Percentiles rank a stretch among this genome's conserved stretches.
Evolutionary conservation across 2,888 invertebrate genomes (phyloP).

Genomic region (Lymantria monacha): DNA sequence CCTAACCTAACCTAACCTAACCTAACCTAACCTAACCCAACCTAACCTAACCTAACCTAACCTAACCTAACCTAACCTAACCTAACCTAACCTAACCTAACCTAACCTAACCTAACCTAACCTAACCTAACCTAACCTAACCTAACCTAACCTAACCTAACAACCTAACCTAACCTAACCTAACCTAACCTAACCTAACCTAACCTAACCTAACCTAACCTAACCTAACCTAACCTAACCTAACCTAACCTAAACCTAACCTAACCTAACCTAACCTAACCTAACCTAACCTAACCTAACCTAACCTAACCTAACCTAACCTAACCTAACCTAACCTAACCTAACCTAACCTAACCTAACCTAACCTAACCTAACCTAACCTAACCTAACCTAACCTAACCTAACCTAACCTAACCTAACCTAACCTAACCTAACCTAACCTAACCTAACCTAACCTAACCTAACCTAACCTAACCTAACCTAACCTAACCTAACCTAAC

Average conservation of each 20-base stretch:
- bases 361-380: constrained; percentile 4
- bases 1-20: constrained; percentile 1
- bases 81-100: constrained; percentile 33
- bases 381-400: constrained; percentile 19
- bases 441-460: constrained; percentile 27
- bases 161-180: constrained; percentile 13
- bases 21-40: constrained; percentile 2
- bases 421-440: constrained; percentile 28
- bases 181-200: constrained; percentile 31
- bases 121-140: constrained; percentile 16
- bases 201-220: constrained; percentile 21
- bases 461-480: constrained; percentile 24
- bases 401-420: constrained; percentile 27
- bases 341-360: constrained; percentile 4
- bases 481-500: constrained; percentile 15
- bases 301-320: constrained; percentile 4
- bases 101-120: constrained; percentile 1
- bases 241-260: constrained; percentile 11
- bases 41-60: background rate
- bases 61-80: constrained; percentile 36
- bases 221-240: constrained; percentile 14
- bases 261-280: constrained; percentile 9
- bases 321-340: constrained; percentile 1
- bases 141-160: constrained; percentile 12
- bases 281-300: constrained; percentile 15